Base-by-base conservation (phyloP, 2,888 invertebrate genomes). In the Sclerodermus sp. region DNA sequence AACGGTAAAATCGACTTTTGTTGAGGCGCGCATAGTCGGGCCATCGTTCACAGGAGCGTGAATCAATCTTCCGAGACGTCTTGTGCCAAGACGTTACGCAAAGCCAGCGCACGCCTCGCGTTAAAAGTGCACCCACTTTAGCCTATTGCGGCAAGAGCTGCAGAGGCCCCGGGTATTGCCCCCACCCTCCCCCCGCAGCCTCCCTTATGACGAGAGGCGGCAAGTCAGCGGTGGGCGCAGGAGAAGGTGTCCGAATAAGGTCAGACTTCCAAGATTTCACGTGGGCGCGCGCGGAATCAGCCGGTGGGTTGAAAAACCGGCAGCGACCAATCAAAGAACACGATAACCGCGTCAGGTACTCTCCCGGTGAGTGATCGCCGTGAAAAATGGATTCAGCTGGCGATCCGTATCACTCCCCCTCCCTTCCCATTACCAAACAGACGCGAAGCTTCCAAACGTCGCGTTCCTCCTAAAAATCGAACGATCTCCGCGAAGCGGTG, bases 221-320 rank as follows among this genome's bases (percentile, higher is more conserved):
- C 32, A 23, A 23, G 23, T 23, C 4, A 23, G 44, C 31, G 59
- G 70, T 69, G 69, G 69, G 65, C 67, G 67, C 71, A 57, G 64
- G 67, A 70, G 69, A 73, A 74, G 73, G 70, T 71, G 70, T 71
- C 76, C 76, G 74, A 76, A 76, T 76, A 76, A 75, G 74, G 76
- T 73, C 68, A 72, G 70, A 67, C 64, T 62, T 58, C 62, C 66
- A 62, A 67, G 66, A 64, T 65, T 59, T 59, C 58, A 62, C 61
- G 70, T 71, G 68, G 71, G 68, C 66, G 70, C 67, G 65, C 55
- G 46, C 43, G 55, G 60, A 60, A 62, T 61, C 64, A 54, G 51
- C 47, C 55, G 55, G 53, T 55, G 49, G 51, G 44, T 30, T 42
- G 47, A 41, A 41, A 41, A 41, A 41, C 41, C 29, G 18, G 41